phyloP scores from a whole-genome alignment of 2,113 vertebrate genomes.

The Hassar affinis region DNA sequence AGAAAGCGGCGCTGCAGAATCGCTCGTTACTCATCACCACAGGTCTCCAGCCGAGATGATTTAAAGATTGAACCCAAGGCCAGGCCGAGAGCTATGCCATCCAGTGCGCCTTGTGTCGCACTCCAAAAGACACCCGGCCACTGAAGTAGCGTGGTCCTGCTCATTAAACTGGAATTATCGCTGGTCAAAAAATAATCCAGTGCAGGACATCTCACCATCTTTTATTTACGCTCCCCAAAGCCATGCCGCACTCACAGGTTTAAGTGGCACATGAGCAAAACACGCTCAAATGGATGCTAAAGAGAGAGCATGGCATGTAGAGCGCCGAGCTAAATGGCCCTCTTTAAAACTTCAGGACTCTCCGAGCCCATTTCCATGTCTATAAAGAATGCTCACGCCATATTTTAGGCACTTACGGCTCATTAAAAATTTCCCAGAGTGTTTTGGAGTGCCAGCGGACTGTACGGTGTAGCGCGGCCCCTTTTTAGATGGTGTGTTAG shows the following conservation, averaged over 20 bases:
- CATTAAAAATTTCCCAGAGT: slow-evolving; percentile 76
- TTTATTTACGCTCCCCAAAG: slow-evolving; percentile 41
- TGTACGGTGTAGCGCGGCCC: slow-evolving; percentile 60
- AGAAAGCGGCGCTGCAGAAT: slow-evolving; percentile 43
- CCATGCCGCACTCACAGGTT: slow-evolving; percentile 5
- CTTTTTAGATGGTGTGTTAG: slow-evolving; percentile 66
- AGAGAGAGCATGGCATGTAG: slow-evolving; percentile 34
- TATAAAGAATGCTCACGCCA: slow-evolving; percentile 69
- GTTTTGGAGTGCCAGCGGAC: slow-evolving; percentile 69
- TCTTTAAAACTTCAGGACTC: slow-evolving; percentile 60
- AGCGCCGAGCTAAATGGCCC: slow-evolving; percentile 52
- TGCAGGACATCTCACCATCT: slow-evolving; percentile 13
- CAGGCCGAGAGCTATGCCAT: slow-evolving; percentile 28
- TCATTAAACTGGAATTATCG: not conserved
- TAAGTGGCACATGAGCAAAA: slow-evolving; percentile 14
- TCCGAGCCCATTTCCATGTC: slow-evolving; percentile 65
- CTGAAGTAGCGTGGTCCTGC: not conserved
- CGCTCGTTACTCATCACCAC: slow-evolving; percentile 34
- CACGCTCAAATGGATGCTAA: slow-evolving; percentile 42
- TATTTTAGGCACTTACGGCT: slow-evolving; percentile 78
- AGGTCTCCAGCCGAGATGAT: slow-evolving; percentile 43
- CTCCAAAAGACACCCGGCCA: not conserved
- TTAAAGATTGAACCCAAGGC: slow-evolving; percentile 50
- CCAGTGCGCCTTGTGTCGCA: not conserved
- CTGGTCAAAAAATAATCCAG: slow-evolving; percentile 16